Base-by-base conservation (phyloP, 2,888 invertebrate species). In the Agonopterix alstromeriana region DNA sequence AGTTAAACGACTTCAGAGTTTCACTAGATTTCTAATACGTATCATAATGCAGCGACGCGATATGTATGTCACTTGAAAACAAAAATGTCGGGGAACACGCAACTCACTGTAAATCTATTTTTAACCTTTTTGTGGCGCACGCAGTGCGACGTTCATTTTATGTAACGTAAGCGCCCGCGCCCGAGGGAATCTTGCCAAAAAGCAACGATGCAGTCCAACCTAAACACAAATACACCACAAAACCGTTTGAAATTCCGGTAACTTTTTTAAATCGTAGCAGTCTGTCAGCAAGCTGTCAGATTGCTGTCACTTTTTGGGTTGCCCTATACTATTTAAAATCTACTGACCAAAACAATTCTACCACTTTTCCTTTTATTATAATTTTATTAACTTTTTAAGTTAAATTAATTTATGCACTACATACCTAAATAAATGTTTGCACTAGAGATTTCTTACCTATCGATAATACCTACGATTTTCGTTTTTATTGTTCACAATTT, bases 151-250 rank as follows among this genome's bases (percentile, higher is more conserved):
- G 79, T 74, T 75, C 73, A 73, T 73, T 86, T 79, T 82, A 84
- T 74, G 71, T 83, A 82, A 82, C 50, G 47, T 41, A 36, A 27
- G 27, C 77, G 54, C 70, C 70, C 63, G 68, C 73, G 70, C 77
- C 73, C 70, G 70, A 81, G 82, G 86, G 87, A 87, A 79, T 73
- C 78, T 77, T 86, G 87, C 87, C 87, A 88, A 88, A 81, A 79
- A 67, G 67, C 70, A 65, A 68, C 65, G 65, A 60, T 57, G 61
- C 60, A 54, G 53, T 49, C 45, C 53, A 65, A 63, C 67, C 63
- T 65, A 61, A 67, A 69, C 63, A 68, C 63, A 69, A 61, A 67
- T 63, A 65, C 60, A 57, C 53, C 56, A 48, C 49, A 63, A 66
- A 65, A 82, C 80, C 80, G 83, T 87, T 87, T 82, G 73, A 84